Evolutionary conservation across 2,797 vertebrate species (phyloP), one percentile per base, ranked within the genome.

Genomic region (Leptatherina wallacei): DNA sequence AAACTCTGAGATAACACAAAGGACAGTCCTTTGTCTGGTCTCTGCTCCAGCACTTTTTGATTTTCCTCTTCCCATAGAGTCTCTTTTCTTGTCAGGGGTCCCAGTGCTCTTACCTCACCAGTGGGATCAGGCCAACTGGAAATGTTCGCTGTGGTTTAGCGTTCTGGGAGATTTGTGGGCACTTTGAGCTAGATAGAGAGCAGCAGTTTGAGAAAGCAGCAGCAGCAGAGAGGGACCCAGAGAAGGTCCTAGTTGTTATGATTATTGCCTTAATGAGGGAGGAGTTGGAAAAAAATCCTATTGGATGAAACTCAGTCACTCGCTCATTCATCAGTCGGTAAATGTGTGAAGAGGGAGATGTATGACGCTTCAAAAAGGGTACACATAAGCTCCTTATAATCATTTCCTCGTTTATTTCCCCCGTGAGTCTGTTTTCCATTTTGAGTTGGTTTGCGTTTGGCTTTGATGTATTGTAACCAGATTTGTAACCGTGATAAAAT

Each of bases 121-220:
- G 80, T 87, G 85, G 84, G 87, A 80, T 68, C 1, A 0, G 68
- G 90, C 94, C 94, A 95, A 92, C 90, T 94, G 94, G 93, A 94
- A 94, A 88, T 92, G 91, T 89, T 94, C 84, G 77, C 72, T 65
- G 92, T 75, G 93, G 91, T 91, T 88, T 84, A 20, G 83, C 86
- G 80, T 81, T 80, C 85, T 83, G 86, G 84, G 89, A 93, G 85
- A 85, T 80, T 85, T 88, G 89, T 84, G 91, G 91, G 77, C 58
- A 70, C 91, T 94, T 92, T 94, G 90, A 94, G 90, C 92, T 80
- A 72, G 87, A 90, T 75, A 75, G 83, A 90, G 74, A 65, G 80
- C 81, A 78, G 84, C 78, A 84, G 83, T 83, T 90, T 87, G 84
- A 81, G 87, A 85, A 85, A 69, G 68, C 52, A 42, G 69, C 52